phyloP scores from a whole-genome alignment of 2,113 vertebrate species.

The Agapornis roseicollis region DNA sequence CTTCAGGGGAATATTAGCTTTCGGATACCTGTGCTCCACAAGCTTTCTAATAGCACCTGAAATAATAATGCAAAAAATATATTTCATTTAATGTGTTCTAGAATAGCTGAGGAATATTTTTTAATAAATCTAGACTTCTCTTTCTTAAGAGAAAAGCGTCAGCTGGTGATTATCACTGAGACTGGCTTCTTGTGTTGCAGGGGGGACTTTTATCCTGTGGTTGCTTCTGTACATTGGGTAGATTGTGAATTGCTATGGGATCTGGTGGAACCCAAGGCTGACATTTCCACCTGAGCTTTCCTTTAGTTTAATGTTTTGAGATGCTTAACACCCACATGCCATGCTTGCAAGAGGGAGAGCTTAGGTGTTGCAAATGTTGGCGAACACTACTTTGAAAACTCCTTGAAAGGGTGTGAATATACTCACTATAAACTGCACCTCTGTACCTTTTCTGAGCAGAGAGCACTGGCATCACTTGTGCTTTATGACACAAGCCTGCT shows the following conservation, averaged over 20 bases:
- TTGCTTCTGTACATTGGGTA: neutral
- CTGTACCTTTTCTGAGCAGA: neutral
- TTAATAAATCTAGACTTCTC: neutral
- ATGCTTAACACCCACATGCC: neutral
- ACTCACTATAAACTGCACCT: neutral
- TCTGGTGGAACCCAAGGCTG: neutral
- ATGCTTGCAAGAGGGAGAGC: neutral
- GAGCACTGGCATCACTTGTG: neutral
- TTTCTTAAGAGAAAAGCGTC: neutral
- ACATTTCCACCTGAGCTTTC: neutral
- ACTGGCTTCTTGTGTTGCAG: neutral
- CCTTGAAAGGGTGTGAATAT: neutral
- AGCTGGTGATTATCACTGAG: neutral
- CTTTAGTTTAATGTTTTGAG: neutral
- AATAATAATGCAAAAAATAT: neutral
- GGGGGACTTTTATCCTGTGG: neutral
- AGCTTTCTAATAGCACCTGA: neutral
- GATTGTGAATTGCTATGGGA: neutral
- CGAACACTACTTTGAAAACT: neutral
- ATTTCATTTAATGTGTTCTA: neutral
- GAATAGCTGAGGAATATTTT: constrained; percentile 5
- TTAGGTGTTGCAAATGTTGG: neutral
- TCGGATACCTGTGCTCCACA: neutral
- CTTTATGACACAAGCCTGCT: neutral
- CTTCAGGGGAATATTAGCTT: neutral